Evolutionary conservation across 92 coral and sea anemone species (phyloP).

Genomic region (Heliopora coerulea): DNA sequence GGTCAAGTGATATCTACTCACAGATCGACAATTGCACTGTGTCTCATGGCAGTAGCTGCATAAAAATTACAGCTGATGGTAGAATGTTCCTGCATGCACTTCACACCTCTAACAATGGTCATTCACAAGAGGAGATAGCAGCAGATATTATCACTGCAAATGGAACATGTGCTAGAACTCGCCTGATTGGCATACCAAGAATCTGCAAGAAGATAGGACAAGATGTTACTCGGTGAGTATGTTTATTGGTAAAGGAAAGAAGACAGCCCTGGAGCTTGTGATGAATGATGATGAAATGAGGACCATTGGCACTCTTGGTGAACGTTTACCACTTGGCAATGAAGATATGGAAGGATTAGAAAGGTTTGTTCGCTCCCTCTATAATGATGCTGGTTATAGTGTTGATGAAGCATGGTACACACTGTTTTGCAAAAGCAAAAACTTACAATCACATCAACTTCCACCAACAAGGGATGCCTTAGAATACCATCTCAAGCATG

Average conservation of each 20-base stretch:
- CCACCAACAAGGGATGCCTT: constrained; percentile 54
- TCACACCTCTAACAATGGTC: no score
- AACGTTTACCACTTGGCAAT: no score
- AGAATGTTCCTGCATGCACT: no score
- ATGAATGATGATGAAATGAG: no score
- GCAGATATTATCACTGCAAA: constrained; percentile 28
- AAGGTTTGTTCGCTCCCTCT: constrained; percentile 48
- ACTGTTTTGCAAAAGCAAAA: constrained; percentile 51
- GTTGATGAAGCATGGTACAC: constrained; percentile 48
- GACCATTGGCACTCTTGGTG: no score
- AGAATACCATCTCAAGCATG: constrained; percentile 54
- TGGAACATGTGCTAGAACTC: constrained; percentile 54
- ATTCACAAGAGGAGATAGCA: no score
- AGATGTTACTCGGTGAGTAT: no score
- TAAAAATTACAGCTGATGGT: no score
- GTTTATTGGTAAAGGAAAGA: constrained; percentile 62
- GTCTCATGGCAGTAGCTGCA: constrained; percentile 45
- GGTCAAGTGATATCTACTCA: constrained; percentile 40
- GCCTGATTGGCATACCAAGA: background rate
- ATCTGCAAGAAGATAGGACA: no score
- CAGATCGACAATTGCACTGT: constrained; percentile 42
- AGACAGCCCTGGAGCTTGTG: constrained; percentile 53
- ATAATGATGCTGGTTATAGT: constrained; percentile 44
- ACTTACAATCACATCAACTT: constrained; percentile 61
- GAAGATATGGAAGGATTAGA: constrained; percentile 38